Evolutionary conservation across 2,113 vertebrate genomes (phyloP).

Genomic region (human (Homo sapiens)): GRCh38 chr5:3591501-3592000

Average conservation of each 20-base stretch:
- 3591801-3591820: background rate
- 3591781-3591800: accelerated
- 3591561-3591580: constrained; percentile 70
- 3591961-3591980: background rate
- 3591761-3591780: constrained; percentile 23
- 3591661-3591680: background rate
- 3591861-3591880: background rate
- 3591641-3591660: constrained; percentile 66
- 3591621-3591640: constrained; percentile 90
- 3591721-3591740: constrained; percentile 18
- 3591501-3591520: accelerated
- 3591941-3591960: background rate
- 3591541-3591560: constrained; percentile 75
- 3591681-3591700: accelerated
- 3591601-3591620: constrained; percentile 88
- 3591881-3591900: accelerated
- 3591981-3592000: accelerated
- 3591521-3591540: constrained; percentile 67
- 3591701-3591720: constrained; percentile 20
- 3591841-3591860: too few relatives aligned
- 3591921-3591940: background rate
- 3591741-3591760: constrained; percentile 59
- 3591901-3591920: background rate
- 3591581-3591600: constrained; percentile 78
- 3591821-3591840: background rate